Conservation (phyloP, 1,140 invertebrate species). For the Pogonognathellus flavescens region DNA sequence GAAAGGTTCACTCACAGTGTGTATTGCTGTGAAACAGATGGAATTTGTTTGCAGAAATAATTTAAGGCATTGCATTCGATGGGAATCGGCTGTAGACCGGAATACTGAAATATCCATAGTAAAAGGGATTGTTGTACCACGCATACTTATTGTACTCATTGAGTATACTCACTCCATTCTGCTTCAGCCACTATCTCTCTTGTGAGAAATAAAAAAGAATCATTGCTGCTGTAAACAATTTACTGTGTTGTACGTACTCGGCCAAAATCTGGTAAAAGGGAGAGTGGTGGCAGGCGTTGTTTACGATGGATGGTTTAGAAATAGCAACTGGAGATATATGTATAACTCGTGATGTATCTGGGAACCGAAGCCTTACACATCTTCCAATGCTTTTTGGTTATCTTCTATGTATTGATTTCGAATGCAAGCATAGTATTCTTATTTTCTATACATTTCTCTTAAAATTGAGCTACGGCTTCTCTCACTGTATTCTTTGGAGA, state of each 20-base stretch:
- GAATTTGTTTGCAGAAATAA: too few relatives aligned
- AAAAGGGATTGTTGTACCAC: too few relatives aligned
- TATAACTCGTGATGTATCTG: neutral
- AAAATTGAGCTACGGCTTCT: too few relatives aligned
- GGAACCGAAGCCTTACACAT: neutral
- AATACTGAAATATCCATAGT: neutral
- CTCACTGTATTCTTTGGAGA: too few relatives aligned
- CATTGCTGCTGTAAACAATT: conserved; percentile 1
- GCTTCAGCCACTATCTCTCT: neutral
- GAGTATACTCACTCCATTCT: too few relatives aligned
- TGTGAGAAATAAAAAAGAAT: neutral
- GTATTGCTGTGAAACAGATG: too few relatives aligned
- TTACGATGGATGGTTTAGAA: conserved; percentile 41
- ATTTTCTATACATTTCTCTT: too few relatives aligned
- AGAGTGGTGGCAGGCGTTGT: neutral
- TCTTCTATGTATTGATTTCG: conserved; percentile 31
- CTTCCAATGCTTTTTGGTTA: conserved; percentile 12
- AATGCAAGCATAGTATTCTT: too few relatives aligned
- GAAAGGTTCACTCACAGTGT: too few relatives aligned
- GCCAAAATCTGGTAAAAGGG: conserved; percentile 14
- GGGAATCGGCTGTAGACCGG: neutral
- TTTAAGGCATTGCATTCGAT: neutral
- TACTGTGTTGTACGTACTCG: neutral
- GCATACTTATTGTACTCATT: too few relatives aligned
- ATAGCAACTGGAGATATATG: conserved; percentile 32